Evolutionary conservation across 2,797 vertebrate species (phyloP).

Genomic region (Myiothlypis coronata): DNA sequence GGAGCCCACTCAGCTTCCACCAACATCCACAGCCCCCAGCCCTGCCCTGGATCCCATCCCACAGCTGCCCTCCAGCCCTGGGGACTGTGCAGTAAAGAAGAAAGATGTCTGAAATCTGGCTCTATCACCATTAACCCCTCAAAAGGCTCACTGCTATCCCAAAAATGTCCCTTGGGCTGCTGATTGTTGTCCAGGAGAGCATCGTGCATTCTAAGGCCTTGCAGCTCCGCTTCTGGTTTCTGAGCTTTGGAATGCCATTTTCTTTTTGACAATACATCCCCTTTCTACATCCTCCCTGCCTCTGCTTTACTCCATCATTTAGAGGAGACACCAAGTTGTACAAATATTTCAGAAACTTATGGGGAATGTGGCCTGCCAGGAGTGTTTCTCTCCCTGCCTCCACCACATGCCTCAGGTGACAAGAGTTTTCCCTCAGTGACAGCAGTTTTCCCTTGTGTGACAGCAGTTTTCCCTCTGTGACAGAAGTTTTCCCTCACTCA

Average conservation of each 20-base stretch:
- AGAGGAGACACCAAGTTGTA: not conserved
- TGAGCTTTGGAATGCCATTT: not conserved
- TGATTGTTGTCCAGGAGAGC: not conserved
- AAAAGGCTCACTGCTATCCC: not conserved
- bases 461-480: not conserved
- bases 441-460: not conserved
- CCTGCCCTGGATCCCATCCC: not conserved
- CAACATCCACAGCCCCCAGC: fast-evolving
- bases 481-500: too few species aligned
- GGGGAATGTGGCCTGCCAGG: not conserved
- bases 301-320: not conserved
- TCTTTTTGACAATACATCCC: not conserved
- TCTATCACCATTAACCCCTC: not conserved
- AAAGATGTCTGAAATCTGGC: not conserved
- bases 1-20: not conserved
- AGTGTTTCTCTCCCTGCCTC: not conserved
- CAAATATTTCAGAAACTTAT: not conserved
- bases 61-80: not conserved
- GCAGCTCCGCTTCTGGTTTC: not conserved
- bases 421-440: not conserved
- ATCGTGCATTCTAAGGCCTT: not conserved
- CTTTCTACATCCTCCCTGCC: not conserved
- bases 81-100: fast-evolving
- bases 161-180: not conserved
- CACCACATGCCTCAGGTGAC: too few species aligned